Evolutionary conservation across 2,888 invertebrate genomes (phyloP).

Genomic region (Apomyelois bistriatella): DNA sequence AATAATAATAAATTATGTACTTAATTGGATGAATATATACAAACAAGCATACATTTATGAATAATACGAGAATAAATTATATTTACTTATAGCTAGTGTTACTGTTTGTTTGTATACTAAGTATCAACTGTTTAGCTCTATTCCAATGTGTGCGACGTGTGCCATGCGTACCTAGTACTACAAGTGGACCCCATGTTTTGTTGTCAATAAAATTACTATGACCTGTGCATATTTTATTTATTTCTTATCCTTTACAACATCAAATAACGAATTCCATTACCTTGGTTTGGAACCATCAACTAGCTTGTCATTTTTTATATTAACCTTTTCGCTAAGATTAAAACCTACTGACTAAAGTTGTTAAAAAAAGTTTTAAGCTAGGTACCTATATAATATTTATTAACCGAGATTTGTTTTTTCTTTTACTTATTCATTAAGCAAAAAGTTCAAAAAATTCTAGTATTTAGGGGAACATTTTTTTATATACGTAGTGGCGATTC

Average conservation of each 20-base stretch:
- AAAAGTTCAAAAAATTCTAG: too few species aligned
- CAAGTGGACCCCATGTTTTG: constrained; percentile 55
- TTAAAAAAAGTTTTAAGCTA: too few species aligned
- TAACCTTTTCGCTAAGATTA: too few species aligned
- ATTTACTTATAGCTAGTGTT: constrained; percentile 20
- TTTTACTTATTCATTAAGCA: too few species aligned
- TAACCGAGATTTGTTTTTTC: too few species aligned
- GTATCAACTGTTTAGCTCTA: constrained; percentile 15
- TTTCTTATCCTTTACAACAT: neutral
- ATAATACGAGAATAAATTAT: constrained; percentile 19
- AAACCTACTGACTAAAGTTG: too few species aligned
- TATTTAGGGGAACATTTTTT: too few species aligned
- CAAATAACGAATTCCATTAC: too few species aligned
- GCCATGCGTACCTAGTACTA: constrained; percentile 34
- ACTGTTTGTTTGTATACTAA: constrained; percentile 19
- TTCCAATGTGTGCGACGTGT: constrained; percentile 16
- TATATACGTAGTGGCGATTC: too few species aligned
- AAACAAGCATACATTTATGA: neutral
- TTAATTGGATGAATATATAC: constrained; percentile 12
- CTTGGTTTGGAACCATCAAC: too few species aligned
- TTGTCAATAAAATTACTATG: constrained; percentile 61
- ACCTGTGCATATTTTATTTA: constrained; percentile 27
- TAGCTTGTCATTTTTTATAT: too few species aligned
- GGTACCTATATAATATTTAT: too few species aligned
- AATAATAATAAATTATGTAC: constrained; percentile 3